Base-by-base conservation (phyloP, 2,113 vertebrate genomes). In the Tupaia chinensis region DNA sequence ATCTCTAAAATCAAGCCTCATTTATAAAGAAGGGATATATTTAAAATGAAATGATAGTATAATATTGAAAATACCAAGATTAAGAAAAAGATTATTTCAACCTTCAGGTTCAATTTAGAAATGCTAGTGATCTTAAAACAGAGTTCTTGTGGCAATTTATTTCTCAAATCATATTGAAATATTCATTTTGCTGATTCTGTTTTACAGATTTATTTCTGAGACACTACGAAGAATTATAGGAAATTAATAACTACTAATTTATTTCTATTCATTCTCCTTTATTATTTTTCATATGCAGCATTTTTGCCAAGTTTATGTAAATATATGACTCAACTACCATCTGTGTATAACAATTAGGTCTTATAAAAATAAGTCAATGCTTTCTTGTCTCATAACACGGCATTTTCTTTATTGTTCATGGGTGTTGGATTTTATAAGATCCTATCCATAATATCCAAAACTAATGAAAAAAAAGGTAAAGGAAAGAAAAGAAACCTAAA, bases 231-330 rank as follows among this genome's bases (percentile, higher is more conserved):
- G 4, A 79, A 79, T 91, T 74, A 23, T 4, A 80, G 27, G n/a
- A 73, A 96, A 94, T 65, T 94, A 70, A 69, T 54, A 76, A 68
- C 77, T 69, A 63, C 22, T 34, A 63, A 70, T 94, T 76, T 29
- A 82, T 83, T 80, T 91, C 61, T 87, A 82, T 91, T 87, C 25
- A 94, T 74, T 94, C 22, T 87, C 7, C 79, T 66, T 83, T 68
- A 77, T 83, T 82, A 78, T 44, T 79, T 84, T 79, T 91, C 77
- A 83, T 12, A 44, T 80, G 3, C 7, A 80, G 65, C 32, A 80
- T 89, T 91, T 94, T 80, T 17, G 29, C n/a, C 89, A 53, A 74
- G 14, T 73, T 84, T 34, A 79, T 27, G 20, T 9, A 32, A 80
- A 88, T 1, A 54, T 6, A 27, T 89, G 53, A 89, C 27, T 89